A percentile compares a stretch with the other conserved stretches of the same genome.
These are phyloP conservation scores for Probaryconus sp. DNA, from an alignment of 1,140 invertebrate genomes.

Conservation along the genomic window DNA sequence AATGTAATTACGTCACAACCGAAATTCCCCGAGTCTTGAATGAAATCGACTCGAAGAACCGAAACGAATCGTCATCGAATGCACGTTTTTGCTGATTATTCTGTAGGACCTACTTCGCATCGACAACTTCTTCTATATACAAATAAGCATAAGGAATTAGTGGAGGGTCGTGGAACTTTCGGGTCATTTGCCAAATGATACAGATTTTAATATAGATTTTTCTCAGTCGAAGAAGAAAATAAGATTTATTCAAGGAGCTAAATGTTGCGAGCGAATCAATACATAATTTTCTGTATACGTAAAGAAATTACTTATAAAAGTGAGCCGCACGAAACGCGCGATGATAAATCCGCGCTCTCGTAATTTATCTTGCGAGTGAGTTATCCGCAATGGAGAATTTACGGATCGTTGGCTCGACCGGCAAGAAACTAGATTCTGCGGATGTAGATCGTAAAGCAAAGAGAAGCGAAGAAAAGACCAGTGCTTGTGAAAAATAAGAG, in stretches of 20 bases:
- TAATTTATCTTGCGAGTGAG: constrained; percentile 38
- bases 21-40: too few relatives aligned
- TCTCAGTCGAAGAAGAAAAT: too few relatives aligned
- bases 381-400: constrained; percentile 28
- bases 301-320: constrained; percentile 1
- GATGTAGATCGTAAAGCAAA: constrained; percentile 48
- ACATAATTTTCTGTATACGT: background rate
- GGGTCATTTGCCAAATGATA: too few relatives aligned
- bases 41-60: too few relatives aligned
- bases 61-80: too few relatives aligned
- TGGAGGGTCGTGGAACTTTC: constrained; percentile 14
- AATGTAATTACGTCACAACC: background rate
- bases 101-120: too few relatives aligned
- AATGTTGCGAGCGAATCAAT: too few relatives aligned
- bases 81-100: too few relatives aligned
- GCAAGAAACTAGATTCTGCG: constrained; percentile 50
- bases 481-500: constrained; percentile 27
- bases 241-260: too few relatives aligned
- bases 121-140: too few relatives aligned
- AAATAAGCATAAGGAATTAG: too few relatives aligned
- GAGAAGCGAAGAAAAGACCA: constrained; percentile 36
- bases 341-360: constrained; percentile 20
- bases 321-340: constrained; percentile 3
- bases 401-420: constrained; percentile 34
- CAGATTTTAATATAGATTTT: too few relatives aligned